Conservation (phyloP, 2,888 invertebrate genomes). For the Cataglyphis albicans region DNA sequence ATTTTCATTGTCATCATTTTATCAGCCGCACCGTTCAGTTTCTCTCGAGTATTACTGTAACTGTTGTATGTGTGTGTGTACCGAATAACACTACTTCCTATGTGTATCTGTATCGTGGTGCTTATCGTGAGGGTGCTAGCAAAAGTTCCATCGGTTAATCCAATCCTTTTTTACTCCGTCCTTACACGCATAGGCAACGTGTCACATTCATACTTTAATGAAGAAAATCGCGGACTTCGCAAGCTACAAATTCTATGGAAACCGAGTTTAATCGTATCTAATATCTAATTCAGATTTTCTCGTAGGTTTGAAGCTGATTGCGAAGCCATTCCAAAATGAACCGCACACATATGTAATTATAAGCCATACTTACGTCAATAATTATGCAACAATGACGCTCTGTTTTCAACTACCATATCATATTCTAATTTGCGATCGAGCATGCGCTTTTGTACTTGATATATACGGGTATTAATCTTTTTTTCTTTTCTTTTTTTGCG, state of each 20-base stretch:
- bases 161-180: not conserved
- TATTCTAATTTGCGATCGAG: slow-evolving; percentile 48
- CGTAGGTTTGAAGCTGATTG: slow-evolving; percentile 58
- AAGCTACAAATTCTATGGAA: slow-evolving; percentile 27
- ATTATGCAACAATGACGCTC: slow-evolving; percentile 15
- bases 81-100: slow-evolving; percentile 30
- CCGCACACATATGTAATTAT: slow-evolving; percentile 58
- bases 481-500: not conserved
- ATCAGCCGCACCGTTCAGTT: slow-evolving; percentile 38
- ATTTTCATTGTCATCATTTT: slow-evolving; percentile 62
- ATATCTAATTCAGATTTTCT: slow-evolving; percentile 57
- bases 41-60: slow-evolving; percentile 45
- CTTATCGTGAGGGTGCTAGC: slow-evolving; percentile 68
- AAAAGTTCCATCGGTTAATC: slow-evolving; percentile 5
- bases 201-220: slow-evolving; percentile 14
- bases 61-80: slow-evolving; percentile 14
- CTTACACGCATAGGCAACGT: slow-evolving; percentile 46
- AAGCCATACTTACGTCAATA: not conserved
- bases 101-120: slow-evolving; percentile 15
- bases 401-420: slow-evolving; percentile 11
- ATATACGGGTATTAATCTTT: slow-evolving; percentile 31
- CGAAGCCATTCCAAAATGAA: slow-evolving; percentile 57
- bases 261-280: slow-evolving; percentile 34
- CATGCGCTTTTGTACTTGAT: slow-evolving; percentile 63
- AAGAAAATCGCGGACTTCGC: not conserved